These are phyloP conservation scores for Spinibarbus caldwelli DNA, from an alignment of 2,797 vertebrate species.

Conservation along the genomic window DNA sequence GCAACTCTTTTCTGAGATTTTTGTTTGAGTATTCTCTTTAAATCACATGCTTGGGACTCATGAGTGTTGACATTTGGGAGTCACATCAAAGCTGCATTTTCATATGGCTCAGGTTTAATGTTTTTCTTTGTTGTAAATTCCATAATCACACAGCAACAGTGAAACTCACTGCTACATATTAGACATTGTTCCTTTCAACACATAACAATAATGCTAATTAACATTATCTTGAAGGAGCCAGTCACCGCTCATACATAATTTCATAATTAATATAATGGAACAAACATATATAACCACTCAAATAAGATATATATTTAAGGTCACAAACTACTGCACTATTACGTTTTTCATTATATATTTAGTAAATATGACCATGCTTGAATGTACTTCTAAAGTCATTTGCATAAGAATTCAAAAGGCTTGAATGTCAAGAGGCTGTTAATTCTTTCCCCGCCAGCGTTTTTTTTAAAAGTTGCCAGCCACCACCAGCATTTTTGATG, in stretches of 20 bases:
- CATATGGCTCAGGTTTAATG: background rate
- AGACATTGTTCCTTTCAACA: background rate
- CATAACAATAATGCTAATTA: conserved; percentile 6
- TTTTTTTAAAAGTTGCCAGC: too few relatives aligned
- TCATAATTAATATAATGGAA: background rate
- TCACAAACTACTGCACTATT: background rate
- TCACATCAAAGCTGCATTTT: conserved; percentile 30
- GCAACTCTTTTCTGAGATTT: background rate
- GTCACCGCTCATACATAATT: background rate
- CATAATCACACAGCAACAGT: conserved; percentile 18
- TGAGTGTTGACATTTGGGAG: conserved; percentile 32
- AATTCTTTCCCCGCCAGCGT: too few relatives aligned
- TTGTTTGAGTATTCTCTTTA: conserved; percentile 1
- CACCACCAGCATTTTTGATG: too few relatives aligned
- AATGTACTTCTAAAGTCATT: conserved; percentile 3
- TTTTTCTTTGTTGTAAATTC: conserved; percentile 20
- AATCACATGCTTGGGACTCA: conserved; percentile 2
- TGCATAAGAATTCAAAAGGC: background rate
- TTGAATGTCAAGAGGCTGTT: conserved; percentile 1
- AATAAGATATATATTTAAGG: background rate
- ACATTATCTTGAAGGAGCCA: conserved; percentile 17
- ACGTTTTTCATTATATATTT: background rate
- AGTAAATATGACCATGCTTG: background rate
- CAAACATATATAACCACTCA: background rate
- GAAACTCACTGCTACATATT: background rate